A percentile compares a stretch with the other conserved stretches of the same genome.
phyloP scores from a whole-genome alignment of 2,888 invertebrate genomes.

The Aromia moschata region DNA sequence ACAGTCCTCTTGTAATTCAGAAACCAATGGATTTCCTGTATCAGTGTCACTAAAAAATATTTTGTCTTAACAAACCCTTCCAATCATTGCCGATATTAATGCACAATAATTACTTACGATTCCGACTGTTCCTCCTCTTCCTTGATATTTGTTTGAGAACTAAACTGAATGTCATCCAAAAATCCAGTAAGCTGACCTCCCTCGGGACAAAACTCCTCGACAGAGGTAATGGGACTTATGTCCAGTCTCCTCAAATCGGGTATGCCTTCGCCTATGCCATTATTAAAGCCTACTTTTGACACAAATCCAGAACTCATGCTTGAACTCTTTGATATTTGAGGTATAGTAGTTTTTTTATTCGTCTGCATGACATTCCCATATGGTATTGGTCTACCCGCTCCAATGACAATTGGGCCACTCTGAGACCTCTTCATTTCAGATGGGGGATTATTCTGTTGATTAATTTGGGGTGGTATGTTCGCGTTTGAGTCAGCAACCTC shows the following conservation, averaged over 20 bases:
- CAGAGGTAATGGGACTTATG: conserved; percentile 62
- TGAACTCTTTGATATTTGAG: conserved; percentile 53
- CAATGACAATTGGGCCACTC: conserved; percentile 62
- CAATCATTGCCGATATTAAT: too few relatives aligned
- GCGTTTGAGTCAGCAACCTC: conserved; percentile 75
- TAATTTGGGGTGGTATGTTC: conserved; percentile 57
- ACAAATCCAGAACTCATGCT: conserved; percentile 57
- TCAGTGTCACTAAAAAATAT: conserved; percentile 72
- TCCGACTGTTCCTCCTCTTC: conserved; percentile 65
- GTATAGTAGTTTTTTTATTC: conserved; percentile 20
- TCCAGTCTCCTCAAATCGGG: conserved; percentile 55
- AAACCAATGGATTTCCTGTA: conserved; percentile 80
- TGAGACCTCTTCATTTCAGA: conserved; percentile 59
- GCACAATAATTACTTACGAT: conserved; percentile 60
- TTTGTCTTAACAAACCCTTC: too few relatives aligned
- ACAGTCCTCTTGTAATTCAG: conserved; percentile 85
- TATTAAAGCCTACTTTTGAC: conserved; percentile 57
- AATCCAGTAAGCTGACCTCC: conserved; percentile 79
- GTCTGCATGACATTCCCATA: conserved; percentile 48
- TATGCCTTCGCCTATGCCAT: conserved; percentile 56
- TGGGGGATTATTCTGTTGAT: conserved; percentile 29
- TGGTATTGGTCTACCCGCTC: conserved; percentile 62
- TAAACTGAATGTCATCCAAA: conserved; percentile 71
- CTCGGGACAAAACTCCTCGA: conserved; percentile 80
- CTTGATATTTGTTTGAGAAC: conserved; percentile 56